Conservation (phyloP, 2,113 vertebrate genomes). For the Toxotes chatareus region DNA sequence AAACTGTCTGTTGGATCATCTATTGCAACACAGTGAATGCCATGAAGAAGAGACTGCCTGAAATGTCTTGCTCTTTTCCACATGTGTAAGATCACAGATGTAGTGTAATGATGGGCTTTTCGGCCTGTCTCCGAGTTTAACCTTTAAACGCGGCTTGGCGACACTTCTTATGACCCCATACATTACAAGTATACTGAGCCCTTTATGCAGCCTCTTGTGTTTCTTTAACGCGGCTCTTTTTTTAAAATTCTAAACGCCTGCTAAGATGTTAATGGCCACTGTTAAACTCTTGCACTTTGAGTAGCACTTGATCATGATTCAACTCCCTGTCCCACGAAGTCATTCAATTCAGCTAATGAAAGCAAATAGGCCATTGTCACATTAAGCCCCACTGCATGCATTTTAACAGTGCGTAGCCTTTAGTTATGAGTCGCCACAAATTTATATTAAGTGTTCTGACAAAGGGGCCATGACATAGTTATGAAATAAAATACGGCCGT, state of each 20-base stretch:
- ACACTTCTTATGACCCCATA: not conserved
- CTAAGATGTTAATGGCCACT: constrained; percentile 15
- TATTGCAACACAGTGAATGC: not conserved
- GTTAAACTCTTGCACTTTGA: constrained; percentile 21
- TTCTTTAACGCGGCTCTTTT: not conserved
- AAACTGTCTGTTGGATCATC: not conserved
- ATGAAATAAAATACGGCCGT: constrained; percentile 31
- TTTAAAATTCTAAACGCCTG: constrained; percentile 18
- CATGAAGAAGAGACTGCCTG: not conserved
- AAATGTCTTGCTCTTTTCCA: not conserved
- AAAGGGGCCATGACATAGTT: constrained; percentile 39
- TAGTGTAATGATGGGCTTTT: not conserved
- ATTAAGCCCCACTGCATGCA: constrained; percentile 27
- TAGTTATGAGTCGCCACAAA: constrained; percentile 30
- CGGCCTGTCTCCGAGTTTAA: not conserved
- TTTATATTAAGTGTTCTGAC: constrained; percentile 40
- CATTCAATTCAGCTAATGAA: constrained; percentile 38
- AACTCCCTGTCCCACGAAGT: not conserved
- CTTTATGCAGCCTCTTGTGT: not conserved
- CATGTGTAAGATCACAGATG: not conserved
- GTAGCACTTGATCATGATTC: constrained; percentile 36
- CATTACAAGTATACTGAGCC: not conserved
- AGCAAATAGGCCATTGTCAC: constrained; percentile 46
- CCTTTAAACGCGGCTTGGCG: not conserved
- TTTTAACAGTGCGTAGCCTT: constrained; percentile 38